Conservation (phyloP, 2,113 vertebrate genomes). For the Erythrolamprus reginae region DNA sequence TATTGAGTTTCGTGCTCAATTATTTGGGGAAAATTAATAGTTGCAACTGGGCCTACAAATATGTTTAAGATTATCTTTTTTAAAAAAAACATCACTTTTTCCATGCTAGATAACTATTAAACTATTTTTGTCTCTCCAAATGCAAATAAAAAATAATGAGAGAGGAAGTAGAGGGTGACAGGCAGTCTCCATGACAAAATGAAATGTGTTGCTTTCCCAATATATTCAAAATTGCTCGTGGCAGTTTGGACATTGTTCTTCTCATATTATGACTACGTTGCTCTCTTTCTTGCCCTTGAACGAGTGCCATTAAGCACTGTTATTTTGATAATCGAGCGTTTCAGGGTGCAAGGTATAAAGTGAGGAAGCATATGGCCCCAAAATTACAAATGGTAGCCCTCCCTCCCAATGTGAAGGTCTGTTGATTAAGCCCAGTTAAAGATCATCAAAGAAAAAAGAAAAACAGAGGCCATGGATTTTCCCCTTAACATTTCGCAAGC, state of each 20-base stretch:
- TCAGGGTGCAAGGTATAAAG: background rate
- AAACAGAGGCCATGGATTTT: background rate
- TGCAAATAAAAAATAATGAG: background rate
- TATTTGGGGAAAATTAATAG: background rate
- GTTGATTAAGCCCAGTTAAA: background rate
- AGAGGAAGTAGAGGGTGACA: background rate
- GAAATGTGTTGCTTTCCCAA: background rate
- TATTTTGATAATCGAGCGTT: background rate
- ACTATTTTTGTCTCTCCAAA: background rate
- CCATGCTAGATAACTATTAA: background rate
- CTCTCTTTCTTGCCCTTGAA: background rate
- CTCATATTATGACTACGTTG: background rate
- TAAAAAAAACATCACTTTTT: background rate
- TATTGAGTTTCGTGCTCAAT: background rate
- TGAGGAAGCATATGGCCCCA: background rate
- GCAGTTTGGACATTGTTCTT: background rate
- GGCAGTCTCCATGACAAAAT: background rate
- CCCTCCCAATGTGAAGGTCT: background rate
- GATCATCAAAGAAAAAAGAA: background rate
- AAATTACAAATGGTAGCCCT: background rate
- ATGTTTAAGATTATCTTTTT: background rate
- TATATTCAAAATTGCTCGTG: background rate
- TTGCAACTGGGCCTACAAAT: background rate
- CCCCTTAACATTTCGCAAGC: background rate
- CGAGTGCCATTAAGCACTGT: background rate